These are phyloP conservation scores for Fringilla coelebs DNA, from an alignment of 2,797 vertebrate species.

Conservation along the genomic window DNA sequence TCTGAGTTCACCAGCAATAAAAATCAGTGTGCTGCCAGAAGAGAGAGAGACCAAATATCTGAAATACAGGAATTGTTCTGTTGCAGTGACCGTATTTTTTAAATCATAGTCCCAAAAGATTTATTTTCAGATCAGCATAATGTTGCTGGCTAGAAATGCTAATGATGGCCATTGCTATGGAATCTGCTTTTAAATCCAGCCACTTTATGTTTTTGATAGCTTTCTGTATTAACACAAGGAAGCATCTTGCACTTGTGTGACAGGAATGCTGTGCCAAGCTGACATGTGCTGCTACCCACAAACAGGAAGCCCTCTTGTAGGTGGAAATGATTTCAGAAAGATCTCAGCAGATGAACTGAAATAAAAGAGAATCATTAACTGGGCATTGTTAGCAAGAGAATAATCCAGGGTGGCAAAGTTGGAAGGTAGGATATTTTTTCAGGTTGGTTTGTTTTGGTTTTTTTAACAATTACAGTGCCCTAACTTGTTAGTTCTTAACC, in stretches of 20 bases:
- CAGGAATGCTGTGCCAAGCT: conserved; percentile 58
- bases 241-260: conserved; percentile 28
- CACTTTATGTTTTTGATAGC: conserved; percentile 10
- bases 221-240: not conserved
- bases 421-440: not conserved
- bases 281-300: not conserved
- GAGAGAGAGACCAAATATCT: not conserved
- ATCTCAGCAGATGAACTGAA: not conserved
- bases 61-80: not conserved
- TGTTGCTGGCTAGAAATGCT: not conserved
- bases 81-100: not conserved
- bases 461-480: not conserved
- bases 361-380: not conserved
- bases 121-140: not conserved
- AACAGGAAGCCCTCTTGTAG: not conserved
- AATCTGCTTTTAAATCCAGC: conserved; percentile 4
- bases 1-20: conserved; percentile 73
- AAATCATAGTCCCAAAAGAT: not conserved
- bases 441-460: not conserved
- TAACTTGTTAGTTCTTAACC: conserved; percentile 4
- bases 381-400: not conserved
- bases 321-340: not conserved
- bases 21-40: not conserved
- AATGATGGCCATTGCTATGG: not conserved
- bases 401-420: not conserved